Evolutionary conservation across 2,113 vertebrate species (phyloP).

Genomic region (Crotalus horridus): DNA sequence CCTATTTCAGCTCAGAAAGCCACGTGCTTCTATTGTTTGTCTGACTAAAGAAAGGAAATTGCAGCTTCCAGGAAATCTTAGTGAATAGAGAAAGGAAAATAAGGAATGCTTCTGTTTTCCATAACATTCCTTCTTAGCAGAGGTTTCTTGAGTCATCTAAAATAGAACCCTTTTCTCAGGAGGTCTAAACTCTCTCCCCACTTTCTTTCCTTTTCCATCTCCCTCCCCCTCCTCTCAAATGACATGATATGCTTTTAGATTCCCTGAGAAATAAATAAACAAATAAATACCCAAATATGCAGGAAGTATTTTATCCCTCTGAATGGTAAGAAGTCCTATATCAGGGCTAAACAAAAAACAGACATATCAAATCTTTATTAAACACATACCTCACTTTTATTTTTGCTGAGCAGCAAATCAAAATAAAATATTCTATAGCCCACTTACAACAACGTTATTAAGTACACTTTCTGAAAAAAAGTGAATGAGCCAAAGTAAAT

Average conservation of each 20-base stretch:
- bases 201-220: neutral
- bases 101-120: conserved; percentile 38
- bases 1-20: conserved; percentile 38
- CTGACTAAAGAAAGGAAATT: conserved; percentile 27
- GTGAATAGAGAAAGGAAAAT: conserved; percentile 22
- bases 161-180: neutral
- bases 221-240: neutral
- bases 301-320: neutral
- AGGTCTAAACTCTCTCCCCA: neutral
- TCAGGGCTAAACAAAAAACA: neutral
- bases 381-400: neutral
- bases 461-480: neutral
- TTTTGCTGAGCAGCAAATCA: neutral
- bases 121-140: neutral
- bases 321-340: neutral
- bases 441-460: neutral
- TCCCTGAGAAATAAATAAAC: neutral
- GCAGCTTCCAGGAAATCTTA: conserved; percentile 30
- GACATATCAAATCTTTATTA: neutral
- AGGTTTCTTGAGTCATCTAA: neutral
- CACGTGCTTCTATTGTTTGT: neutral
- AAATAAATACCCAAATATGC: neutral
- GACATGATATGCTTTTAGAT: neutral
- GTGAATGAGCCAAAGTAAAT: neutral
- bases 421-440: neutral